Conservation (phyloP, 2,888 invertebrate species). For the Germaria angustata region DNA sequence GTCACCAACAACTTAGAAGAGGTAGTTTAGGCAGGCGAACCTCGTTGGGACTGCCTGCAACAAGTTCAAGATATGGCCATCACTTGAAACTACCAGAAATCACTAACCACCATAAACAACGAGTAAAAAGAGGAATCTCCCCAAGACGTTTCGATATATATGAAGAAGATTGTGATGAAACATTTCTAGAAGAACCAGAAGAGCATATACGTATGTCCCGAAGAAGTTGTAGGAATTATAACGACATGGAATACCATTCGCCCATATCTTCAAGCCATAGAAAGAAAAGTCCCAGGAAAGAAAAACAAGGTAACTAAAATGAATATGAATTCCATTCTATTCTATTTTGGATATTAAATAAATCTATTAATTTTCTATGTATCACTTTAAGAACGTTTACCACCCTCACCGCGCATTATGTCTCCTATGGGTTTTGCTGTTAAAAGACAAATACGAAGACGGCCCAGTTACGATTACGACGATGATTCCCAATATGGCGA, state of each 20-base stretch:
- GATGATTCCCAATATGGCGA: slow-evolving; percentile 84
- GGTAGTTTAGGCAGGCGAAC: slow-evolving; percentile 71
- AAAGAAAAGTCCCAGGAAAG: slow-evolving; percentile 68
- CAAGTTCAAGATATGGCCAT: slow-evolving; percentile 74
- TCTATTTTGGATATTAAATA: no score
- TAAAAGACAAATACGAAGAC: slow-evolving; percentile 82
- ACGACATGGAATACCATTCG: slow-evolving; percentile 69
- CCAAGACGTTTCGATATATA: slow-evolving; percentile 73
- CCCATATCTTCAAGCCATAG: slow-evolving; percentile 64
- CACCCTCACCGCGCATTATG: slow-evolving; percentile 84
- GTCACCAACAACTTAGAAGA: slow-evolving; percentile 63
- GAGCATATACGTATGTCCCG: slow-evolving; percentile 54
- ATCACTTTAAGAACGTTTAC: slow-evolving; percentile 71
- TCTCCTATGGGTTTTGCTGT: slow-evolving; percentile 85
- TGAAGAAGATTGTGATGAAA: slow-evolving; percentile 76
- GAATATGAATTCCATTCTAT: no score
- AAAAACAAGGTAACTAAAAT: slow-evolving; percentile 67
- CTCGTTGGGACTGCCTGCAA: slow-evolving; percentile 53
- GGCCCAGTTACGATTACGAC: slow-evolving; percentile 81
- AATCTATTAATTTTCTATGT: no score
- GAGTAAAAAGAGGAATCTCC: slow-evolving; percentile 70
- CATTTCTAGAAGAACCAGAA: slow-evolving; percentile 68
- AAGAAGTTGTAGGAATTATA: slow-evolving; percentile 68
- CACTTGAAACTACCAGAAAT: slow-evolving; percentile 76
- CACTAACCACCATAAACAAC: slow-evolving; percentile 61